Conservation (phyloP, 2,113 vertebrate genomes). For the Galemys pyrenaicus region DNA sequence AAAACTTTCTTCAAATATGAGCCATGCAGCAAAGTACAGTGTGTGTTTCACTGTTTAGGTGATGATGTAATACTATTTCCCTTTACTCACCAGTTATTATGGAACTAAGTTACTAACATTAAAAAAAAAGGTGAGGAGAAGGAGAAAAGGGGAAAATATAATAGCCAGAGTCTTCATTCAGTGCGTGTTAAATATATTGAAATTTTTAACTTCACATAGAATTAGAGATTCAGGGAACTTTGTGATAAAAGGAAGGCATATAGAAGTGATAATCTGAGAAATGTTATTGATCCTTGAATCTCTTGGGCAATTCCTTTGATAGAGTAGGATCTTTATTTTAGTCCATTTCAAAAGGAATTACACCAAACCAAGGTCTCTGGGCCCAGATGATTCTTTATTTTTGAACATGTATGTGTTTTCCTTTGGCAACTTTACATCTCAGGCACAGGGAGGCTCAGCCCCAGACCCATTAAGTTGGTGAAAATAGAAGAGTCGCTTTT, state of each 20-base stretch:
- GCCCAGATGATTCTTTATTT: neutral
- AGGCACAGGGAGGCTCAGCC: neutral
- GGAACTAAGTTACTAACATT: neutral
- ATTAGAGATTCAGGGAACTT: neutral
- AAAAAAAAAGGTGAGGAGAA: neutral
- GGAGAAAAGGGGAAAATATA: too few relatives aligned
- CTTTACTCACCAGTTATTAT: neutral
- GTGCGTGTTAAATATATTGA: neutral
- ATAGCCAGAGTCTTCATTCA: neutral
- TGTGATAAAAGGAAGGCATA: neutral
- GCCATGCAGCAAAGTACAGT: neutral
- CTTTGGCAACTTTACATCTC: neutral
- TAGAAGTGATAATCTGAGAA: neutral
- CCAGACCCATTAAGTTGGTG: neutral
- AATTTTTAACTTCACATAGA: neutral
- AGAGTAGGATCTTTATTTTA: neutral
- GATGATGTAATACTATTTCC: neutral
- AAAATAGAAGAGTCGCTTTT: neutral
- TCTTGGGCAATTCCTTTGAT: neutral
- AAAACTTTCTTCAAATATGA: constrained; percentile 36
- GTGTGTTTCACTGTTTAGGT: neutral
- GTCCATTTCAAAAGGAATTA: neutral
- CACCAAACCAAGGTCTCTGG: neutral
- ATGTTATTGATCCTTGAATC: neutral
- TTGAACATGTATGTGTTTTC: neutral